Conservation (phyloP, 2,113 vertebrate genomes). For the Pygoscelis adeliae region DNA sequence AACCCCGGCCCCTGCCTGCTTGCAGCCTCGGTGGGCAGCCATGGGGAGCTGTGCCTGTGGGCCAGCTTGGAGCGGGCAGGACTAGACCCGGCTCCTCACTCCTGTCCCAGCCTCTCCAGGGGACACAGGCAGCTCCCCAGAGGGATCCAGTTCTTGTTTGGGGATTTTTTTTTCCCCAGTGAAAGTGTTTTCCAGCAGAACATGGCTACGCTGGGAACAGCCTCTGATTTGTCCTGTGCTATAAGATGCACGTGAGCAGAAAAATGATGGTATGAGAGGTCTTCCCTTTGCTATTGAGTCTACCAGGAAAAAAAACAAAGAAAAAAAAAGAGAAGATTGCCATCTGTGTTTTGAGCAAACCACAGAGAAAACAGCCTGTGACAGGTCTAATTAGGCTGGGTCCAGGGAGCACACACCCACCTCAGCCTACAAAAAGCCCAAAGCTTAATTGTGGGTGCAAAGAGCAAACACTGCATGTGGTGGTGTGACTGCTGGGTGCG, state of each 20-base stretch:
- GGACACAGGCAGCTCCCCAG: background rate
- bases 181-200: background rate
- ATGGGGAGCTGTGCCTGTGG: background rate
- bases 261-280: background rate
- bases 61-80: rapidly evolving
- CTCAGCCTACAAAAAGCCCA: background rate
- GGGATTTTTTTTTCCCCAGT: background rate
- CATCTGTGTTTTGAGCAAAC: background rate
- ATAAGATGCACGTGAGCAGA: background rate
- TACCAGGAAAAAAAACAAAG: background rate
- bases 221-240: background rate
- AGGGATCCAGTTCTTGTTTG: background rate
- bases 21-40: background rate
- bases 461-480: background rate
- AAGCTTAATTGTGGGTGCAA: background rate
- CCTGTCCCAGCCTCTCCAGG: background rate
- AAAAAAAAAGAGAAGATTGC: background rate
- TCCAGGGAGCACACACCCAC: background rate
- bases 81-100: background rate
- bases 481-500: background rate
- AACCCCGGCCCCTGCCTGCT: background rate
- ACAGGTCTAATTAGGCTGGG: background rate
- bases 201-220: rapidly evolving
- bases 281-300: background rate
- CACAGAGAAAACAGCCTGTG: background rate